Evolutionary conservation across 2,888 invertebrate genomes (phyloP).

Genomic region (Pseudococcus viburni): DNA sequence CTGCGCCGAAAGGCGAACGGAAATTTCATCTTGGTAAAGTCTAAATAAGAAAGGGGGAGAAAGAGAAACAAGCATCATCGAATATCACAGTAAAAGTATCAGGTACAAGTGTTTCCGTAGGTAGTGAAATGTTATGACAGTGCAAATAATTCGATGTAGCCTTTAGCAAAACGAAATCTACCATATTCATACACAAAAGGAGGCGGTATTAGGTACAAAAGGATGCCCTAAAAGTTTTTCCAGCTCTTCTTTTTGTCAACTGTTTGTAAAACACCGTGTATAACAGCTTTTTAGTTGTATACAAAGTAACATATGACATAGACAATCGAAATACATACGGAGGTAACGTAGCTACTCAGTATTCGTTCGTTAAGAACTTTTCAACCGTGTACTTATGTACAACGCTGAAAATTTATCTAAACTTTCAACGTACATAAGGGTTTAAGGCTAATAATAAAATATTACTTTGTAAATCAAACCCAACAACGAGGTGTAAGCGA

Average conservation of each 20-base stretch:
- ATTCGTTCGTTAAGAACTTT: conserved; percentile 50
- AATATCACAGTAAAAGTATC: conserved; percentile 50
- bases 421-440: conserved; percentile 34
- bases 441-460: conserved; percentile 50
- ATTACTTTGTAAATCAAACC: conserved; percentile 48
- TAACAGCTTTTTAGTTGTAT: conserved; percentile 51
- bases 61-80: conserved; percentile 7
- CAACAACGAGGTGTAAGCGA: conserved; percentile 25
- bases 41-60: background rate
- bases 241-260: conserved; percentile 48
- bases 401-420: conserved; percentile 17
- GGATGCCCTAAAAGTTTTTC: conserved; percentile 33
- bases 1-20: background rate
- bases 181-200: conserved; percentile 31
- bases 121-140: conserved; percentile 24
- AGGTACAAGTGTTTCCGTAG: conserved; percentile 51
- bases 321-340: conserved; percentile 23
- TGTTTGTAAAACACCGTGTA: conserved; percentile 53
- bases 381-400: conserved; percentile 18
- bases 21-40: conserved; percentile 16
- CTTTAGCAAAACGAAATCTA: conserved; percentile 33
- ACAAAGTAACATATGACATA: conserved; percentile 40
- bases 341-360: background rate
- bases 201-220: conserved; percentile 21
- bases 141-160: conserved; percentile 45